These are phyloP conservation scores for Acleris emargana DNA, from an alignment of 2,888 invertebrate genomes.

Conservation along the genomic window DNA sequence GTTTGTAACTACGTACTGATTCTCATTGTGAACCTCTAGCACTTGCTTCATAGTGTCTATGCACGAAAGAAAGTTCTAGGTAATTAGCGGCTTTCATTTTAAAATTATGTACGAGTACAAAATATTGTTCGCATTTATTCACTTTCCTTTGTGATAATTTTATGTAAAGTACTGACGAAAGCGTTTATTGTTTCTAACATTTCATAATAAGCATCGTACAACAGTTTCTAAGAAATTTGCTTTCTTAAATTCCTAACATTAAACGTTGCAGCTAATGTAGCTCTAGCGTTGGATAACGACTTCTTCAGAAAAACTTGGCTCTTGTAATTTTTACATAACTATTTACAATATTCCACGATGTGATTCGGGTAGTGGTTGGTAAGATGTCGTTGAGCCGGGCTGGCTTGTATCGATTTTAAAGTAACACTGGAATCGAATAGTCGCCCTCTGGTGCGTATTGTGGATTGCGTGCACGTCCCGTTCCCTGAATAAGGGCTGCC, in stretches of 20 bases:
- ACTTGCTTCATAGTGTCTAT: conserved; percentile 47
- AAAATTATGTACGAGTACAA: conserved; percentile 39
- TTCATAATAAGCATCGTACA: conserved; percentile 23
- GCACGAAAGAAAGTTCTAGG: conserved; percentile 49
- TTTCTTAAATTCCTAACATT: conserved; percentile 29
- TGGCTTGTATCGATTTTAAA: conserved; percentile 49
- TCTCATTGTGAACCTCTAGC: neutral
- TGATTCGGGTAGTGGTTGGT: conserved; percentile 39
- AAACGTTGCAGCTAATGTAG: neutral
- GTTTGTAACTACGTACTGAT: neutral
- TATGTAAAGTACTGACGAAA: conserved; percentile 42
- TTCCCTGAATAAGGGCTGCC: conserved; percentile 62
- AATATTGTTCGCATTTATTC: conserved; percentile 29
- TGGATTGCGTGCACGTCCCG: conserved; percentile 66
- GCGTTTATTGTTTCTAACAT: conserved; percentile 34
- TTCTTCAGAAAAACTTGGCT: too few species aligned
- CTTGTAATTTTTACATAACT: neutral
- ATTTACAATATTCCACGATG: conserved; percentile 10
- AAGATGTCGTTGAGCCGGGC: conserved; percentile 5
- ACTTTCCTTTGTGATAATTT: conserved; percentile 44
- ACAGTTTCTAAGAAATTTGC: conserved; percentile 15
- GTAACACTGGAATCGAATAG: conserved; percentile 43
- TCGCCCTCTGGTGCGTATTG: conserved; percentile 52
- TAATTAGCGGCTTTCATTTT: conserved; percentile 59
- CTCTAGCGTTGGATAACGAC: conserved; percentile 5